phyloP scores from a whole-genome alignment of 2,797 vertebrate genomes.

The Centroberyx gerrardi region DNA sequence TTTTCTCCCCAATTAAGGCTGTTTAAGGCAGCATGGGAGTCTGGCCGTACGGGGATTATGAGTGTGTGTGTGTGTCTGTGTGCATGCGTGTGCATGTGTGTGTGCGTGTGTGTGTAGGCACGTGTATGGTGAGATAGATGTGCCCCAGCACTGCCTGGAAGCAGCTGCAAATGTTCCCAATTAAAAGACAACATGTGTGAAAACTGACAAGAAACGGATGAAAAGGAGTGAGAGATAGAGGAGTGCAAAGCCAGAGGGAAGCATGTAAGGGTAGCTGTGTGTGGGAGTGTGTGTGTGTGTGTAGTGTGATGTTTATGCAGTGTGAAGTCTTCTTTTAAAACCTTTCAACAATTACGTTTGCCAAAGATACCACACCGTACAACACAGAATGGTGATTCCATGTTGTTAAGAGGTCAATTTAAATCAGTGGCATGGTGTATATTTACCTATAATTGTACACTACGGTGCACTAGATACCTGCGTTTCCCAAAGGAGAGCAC shows the following conservation, averaged over 20 bases:
- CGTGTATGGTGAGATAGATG: constrained; percentile 20
- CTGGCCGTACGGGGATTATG: constrained; percentile 30
- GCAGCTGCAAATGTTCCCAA: constrained; percentile 52
- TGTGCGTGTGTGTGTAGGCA: constrained; percentile 2
- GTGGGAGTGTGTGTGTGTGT: constrained; percentile 4
- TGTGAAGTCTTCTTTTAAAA: not conserved
- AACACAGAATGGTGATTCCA: not conserved
- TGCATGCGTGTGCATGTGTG: not conserved
- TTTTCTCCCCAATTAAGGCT: constrained; percentile 49
- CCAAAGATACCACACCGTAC: too few species aligned
- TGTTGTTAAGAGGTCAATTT: not conserved
- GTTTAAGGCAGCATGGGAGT: constrained; percentile 33
- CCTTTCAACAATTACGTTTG: not conserved
- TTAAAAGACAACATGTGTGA: constrained; percentile 37
- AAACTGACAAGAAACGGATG: constrained; percentile 37
- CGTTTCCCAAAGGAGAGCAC: constrained; percentile 5
- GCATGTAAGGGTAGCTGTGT: not conserved
- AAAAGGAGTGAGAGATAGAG: not conserved
- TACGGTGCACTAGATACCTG: too few species aligned
- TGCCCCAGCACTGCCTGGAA: constrained; percentile 20
- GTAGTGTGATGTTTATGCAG: not conserved
- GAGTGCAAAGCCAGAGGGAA: not conserved
- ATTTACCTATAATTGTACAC: not conserved
- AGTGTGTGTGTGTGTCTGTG: not conserved
- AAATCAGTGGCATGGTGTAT: not conserved